These are phyloP conservation scores for Callipepla squamata DNA, from an alignment of 2,113 vertebrate species.

Conservation along the genomic window DNA sequence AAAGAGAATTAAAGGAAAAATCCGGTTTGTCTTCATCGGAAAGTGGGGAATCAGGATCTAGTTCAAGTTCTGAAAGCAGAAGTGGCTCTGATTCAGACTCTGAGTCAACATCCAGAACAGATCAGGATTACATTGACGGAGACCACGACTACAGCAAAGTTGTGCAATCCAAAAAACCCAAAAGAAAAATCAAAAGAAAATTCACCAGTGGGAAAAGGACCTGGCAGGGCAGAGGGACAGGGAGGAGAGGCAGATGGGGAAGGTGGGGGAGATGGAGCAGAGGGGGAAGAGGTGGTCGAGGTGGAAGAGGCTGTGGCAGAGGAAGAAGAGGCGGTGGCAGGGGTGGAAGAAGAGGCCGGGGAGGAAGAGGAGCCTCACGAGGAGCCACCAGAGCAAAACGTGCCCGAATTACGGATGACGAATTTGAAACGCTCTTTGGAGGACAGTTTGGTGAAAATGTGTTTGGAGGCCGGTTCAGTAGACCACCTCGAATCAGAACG, in stretches of 20 bases:
- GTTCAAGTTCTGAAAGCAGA: conserved; percentile 84
- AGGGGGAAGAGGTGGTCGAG: conserved; percentile 70
- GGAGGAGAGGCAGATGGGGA: conserved; percentile 73
- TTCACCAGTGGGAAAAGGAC: conserved; percentile 72
- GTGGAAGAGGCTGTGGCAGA: conserved; percentile 76
- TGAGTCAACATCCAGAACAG: conserved; percentile 84
- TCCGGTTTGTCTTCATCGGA: conserved; percentile 81
- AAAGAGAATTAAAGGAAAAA: conserved; percentile 74
- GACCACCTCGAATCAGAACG: conserved; percentile 89
- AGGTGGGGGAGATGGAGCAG: conserved; percentile 79
- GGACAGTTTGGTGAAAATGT: conserved; percentile 75
- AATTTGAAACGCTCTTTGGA: conserved; percentile 79
- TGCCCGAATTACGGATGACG: conserved; percentile 74
- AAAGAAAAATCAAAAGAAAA: conserved; percentile 79
- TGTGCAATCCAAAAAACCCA: conserved; percentile 80
- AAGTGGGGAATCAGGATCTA: conserved; percentile 85
- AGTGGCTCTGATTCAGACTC: conserved; percentile 81
- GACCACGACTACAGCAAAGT: conserved; percentile 99
- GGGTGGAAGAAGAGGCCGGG: conserved; percentile 75
- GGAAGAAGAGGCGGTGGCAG: conserved; percentile 72
- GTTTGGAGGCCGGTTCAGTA: conserved; percentile 60
- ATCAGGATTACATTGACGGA: conserved; percentile 91
- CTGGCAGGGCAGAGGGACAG: conserved; percentile 77
- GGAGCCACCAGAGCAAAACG: conserved; percentile 78
- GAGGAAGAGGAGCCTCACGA: conserved; percentile 74